Percentiles rank a stretch among this genome's conserved stretches.
Conservation (phyloP, 2,888 invertebrate genomes). For the Zele albiditarsus region DNA sequence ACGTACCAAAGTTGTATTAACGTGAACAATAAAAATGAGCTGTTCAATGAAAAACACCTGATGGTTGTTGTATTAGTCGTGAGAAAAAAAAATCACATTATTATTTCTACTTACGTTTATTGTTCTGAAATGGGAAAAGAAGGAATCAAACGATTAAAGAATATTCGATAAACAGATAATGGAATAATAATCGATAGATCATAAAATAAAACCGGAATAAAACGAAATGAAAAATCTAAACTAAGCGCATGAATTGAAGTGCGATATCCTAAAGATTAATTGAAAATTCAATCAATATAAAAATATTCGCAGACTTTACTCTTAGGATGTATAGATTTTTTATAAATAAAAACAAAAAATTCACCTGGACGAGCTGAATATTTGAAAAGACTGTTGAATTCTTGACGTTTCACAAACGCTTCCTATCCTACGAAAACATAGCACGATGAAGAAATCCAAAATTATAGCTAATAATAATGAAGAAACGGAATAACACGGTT, state of each 20-base stretch:
- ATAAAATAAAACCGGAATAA: conserved; percentile 14
- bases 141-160: conserved; percentile 16
- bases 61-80: no score
- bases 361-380: conserved; percentile 37
- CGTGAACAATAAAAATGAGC: conserved; percentile 6
- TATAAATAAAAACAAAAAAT: conserved; percentile 35
- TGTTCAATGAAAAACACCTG: conserved; percentile 30
- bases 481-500: neutral
- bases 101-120: neutral
- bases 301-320: conserved; percentile 16
- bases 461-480: neutral
- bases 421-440: conserved; percentile 24
- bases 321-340: conserved; percentile 43
- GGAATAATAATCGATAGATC: conserved; percentile 19
- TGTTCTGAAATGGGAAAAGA: neutral
- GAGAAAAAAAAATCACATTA: neutral
- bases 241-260: conserved; percentile 20
- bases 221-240: conserved; percentile 8
- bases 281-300: conserved; percentile 14
- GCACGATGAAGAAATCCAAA: conserved; percentile 24
- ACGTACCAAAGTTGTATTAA: conserved; percentile 8
- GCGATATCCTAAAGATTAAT: conserved; percentile 24
- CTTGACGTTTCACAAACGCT: conserved; percentile 28
- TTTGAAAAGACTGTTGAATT: conserved; percentile 41
- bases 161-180: conserved; percentile 19